Conservation (phyloP, 2,113 vertebrate genomes). For the Athene noctua region DNA sequence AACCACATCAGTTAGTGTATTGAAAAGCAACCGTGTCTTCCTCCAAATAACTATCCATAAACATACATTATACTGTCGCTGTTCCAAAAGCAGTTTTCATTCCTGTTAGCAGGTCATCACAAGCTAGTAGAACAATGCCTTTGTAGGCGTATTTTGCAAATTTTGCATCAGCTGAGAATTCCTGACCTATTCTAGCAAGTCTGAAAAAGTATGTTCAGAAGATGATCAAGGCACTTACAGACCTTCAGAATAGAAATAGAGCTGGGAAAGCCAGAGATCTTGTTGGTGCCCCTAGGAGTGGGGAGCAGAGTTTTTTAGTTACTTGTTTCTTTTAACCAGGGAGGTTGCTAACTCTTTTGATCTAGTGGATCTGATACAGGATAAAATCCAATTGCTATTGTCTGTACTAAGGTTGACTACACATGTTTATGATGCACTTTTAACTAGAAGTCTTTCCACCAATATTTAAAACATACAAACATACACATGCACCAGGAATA, state of each 20-base stretch:
- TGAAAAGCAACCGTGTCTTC: background rate
- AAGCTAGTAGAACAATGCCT: background rate
- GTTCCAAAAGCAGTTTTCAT: background rate
- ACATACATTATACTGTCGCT: too few relatives aligned
- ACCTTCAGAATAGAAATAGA: background rate
- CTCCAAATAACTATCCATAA: background rate
- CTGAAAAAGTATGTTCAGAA: background rate
- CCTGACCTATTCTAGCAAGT: background rate
- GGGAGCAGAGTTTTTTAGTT: background rate
- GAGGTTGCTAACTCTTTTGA: background rate
- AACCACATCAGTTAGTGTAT: background rate
- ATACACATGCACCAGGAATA: fast-evolving
- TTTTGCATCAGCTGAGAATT: background rate
- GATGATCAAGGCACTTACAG: background rate
- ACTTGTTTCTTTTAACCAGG: background rate
- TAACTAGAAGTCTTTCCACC: background rate
- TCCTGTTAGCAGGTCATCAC: background rate
- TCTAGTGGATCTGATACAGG: background rate
- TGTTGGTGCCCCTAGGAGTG: too few relatives aligned
- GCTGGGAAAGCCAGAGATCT: background rate
- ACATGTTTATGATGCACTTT: fast-evolving
- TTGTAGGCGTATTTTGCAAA: background rate
- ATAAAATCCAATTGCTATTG: background rate
- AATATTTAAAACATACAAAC: background rate
- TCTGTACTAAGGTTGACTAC: background rate